A percentile compares a stretch with the other conserved stretches of the same genome.
These are phyloP conservation scores for Paedocypris sp. DNA, from an alignment of 2,113 vertebrate genomes.

Conservation along the genomic window DNA sequence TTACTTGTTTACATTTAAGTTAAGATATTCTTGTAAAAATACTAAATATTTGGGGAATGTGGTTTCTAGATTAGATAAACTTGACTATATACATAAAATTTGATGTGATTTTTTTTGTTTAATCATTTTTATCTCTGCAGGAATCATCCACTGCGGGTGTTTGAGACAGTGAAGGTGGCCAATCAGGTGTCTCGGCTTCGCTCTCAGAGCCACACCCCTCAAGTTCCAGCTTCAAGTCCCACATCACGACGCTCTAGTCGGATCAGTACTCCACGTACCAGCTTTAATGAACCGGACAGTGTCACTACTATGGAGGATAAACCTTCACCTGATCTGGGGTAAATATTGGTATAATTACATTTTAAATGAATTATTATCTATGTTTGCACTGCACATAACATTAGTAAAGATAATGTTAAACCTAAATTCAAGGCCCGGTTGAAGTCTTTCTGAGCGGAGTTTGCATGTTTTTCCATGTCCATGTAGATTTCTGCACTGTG, in stretches of 20 bases:
- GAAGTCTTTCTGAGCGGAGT: no score
- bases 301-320: slow-evolving; percentile 56
- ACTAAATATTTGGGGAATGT: no score
- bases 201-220: slow-evolving; percentile 58
- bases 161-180: slow-evolving; percentile 68
- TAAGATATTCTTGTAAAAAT: no score
- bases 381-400: background rate
- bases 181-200: slow-evolving; percentile 59
- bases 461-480: no score
- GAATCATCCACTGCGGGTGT: slow-evolving; percentile 65
- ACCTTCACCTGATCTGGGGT: slow-evolving; percentile 46
- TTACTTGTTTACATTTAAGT: background rate
- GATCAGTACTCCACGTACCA: slow-evolving; percentile 58
- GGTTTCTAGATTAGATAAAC: no score
- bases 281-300: slow-evolving; percentile 52
- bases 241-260: slow-evolving; percentile 54
- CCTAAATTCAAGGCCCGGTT: no score
- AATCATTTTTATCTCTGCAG: slow-evolving; percentile 2
- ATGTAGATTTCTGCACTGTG: no score
- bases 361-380: no score
- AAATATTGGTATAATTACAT: background rate
- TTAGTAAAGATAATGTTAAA: no score
- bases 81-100: no score
- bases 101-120: background rate
- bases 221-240: slow-evolving; percentile 51